phyloP scores from a whole-genome alignment of 2,888 invertebrate genomes.

The Buathra laborator region DNA sequence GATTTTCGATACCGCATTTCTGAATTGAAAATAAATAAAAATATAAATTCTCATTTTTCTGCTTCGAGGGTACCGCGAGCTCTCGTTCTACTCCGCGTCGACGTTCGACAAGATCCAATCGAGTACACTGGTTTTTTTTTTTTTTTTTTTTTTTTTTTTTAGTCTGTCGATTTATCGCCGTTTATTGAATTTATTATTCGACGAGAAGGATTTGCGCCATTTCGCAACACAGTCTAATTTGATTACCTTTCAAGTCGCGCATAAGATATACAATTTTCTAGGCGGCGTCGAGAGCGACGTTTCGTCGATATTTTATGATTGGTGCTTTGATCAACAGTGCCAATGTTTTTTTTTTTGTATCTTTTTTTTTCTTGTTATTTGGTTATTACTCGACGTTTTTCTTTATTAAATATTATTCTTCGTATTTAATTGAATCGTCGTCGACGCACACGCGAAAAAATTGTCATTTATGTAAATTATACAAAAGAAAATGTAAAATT shows the following conservation, averaged over 20 bases:
- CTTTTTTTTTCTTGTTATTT: not conserved
- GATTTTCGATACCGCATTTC: not conserved
- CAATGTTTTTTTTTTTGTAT: not conserved
- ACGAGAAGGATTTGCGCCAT: not conserved
- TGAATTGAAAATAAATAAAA: not conserved
- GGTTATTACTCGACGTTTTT: not conserved
- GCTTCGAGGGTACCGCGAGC: not conserved
- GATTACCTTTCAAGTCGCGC: not conserved
- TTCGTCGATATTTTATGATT: constrained; percentile 21
- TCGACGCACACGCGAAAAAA: no score
- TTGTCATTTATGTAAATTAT: not conserved
- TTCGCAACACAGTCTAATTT: constrained; percentile 1
- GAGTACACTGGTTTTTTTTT: not conserved
- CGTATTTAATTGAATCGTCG: no score
- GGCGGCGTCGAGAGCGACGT: constrained; percentile 1
- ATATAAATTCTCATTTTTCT: not conserved
- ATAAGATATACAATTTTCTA: not conserved
- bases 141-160: not conserved
- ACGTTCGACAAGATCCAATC: not conserved
- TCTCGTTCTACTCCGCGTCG: not conserved
- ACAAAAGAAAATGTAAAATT: not conserved
- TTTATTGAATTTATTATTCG: constrained; percentile 3
- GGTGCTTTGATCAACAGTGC: constrained; percentile 44
- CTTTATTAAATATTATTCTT: not conserved
- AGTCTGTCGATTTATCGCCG: not conserved